Evolutionary conservation across 2,113 vertebrate species (phyloP).

Genomic region (Raphicerus campestris): DNA sequence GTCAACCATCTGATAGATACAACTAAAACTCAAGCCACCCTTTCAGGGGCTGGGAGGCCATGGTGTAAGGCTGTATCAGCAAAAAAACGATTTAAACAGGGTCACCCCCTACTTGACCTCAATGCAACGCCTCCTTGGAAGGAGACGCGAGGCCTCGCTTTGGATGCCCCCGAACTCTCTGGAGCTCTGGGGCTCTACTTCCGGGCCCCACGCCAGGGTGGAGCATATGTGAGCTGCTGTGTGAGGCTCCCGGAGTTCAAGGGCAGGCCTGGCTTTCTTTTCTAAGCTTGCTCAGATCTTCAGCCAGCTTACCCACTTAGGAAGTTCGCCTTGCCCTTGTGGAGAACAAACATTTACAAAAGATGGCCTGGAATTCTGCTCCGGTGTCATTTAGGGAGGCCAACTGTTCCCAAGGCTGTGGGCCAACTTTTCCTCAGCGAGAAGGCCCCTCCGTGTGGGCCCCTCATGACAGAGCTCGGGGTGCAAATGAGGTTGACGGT

Average conservation of each 20-base stretch:
- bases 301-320: constrained; percentile 59
- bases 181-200: not conserved
- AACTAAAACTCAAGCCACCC: not conserved
- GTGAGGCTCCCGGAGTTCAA: constrained; percentile 14
- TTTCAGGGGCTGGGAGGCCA: not conserved
- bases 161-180: not conserved
- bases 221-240: not conserved
- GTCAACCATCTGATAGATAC: not conserved
- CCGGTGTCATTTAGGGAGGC: not conserved
- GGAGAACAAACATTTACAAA: constrained; percentile 51
- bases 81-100: not conserved
- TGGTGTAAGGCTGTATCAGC: not conserved
- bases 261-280: constrained; percentile 35
- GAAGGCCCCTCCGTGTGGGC: not conserved
- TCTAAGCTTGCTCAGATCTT: constrained; percentile 45
- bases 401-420: not conserved
- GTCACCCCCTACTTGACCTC: not conserved
- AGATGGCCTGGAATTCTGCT: constrained; percentile 25
- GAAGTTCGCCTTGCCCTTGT: constrained; percentile 54
- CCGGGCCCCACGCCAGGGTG: not conserved
- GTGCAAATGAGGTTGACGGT: not conserved
- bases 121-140: not conserved
- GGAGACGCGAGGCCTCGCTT: not conserved
- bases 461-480: not conserved
- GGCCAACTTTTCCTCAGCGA: not conserved